Percentiles rank a stretch among this genome's conserved stretches.
Evolutionary conservation across 1,140 invertebrate genomes (phyloP).

Genomic region (Hylaeus anthracinus): DNA sequence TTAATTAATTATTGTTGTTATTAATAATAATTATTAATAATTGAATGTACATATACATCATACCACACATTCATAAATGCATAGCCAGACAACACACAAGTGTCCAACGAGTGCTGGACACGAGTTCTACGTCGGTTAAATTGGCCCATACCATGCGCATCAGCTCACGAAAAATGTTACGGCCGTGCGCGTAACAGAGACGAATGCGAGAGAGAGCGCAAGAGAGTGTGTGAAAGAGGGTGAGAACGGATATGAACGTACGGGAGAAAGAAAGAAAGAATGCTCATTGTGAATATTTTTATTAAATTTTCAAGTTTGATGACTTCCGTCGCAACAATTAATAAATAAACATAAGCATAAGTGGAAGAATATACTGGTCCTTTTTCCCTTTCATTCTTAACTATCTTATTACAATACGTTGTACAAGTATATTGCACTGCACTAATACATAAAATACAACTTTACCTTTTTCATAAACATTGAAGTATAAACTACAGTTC

Average conservation of each 20-base stretch:
- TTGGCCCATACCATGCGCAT: slow-evolving; percentile 58
- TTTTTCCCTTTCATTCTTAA: slow-evolving; percentile 27
- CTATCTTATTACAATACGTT: neutral
- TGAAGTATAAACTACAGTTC: no score
- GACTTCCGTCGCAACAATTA: slow-evolving; percentile 81
- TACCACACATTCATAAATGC: slow-evolving; percentile 68
- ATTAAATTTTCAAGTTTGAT: slow-evolving; percentile 82
- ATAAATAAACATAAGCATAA: slow-evolving; percentile 81
- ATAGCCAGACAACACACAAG: slow-evolving; percentile 60
- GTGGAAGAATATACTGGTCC: slow-evolving; percentile 65
- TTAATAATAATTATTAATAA: slow-evolving; percentile 81
- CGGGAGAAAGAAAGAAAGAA: slow-evolving; percentile 75
- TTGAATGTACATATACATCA: slow-evolving; percentile 80
- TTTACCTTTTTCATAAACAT: no score
- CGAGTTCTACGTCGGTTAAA: slow-evolving; percentile 50
- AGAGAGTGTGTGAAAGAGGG: slow-evolving; percentile 34
- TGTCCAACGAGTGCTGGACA: slow-evolving; percentile 51
- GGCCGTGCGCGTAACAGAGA: slow-evolving; percentile 54
- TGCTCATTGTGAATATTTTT: slow-evolving; percentile 82
- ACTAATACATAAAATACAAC: no score
- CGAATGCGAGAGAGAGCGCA: slow-evolving; percentile 52
- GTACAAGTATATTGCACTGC: no score
- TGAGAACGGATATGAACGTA: slow-evolving; percentile 52
- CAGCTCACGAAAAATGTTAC: slow-evolving; percentile 58
- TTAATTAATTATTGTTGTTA: slow-evolving; percentile 80